A percentile compares a stretch with the other conserved stretches of the same genome.
These are phyloP conservation scores for Heliothis subflexa DNA, from an alignment of 1,140 invertebrate genomes.

Conservation along the genomic window DNA sequence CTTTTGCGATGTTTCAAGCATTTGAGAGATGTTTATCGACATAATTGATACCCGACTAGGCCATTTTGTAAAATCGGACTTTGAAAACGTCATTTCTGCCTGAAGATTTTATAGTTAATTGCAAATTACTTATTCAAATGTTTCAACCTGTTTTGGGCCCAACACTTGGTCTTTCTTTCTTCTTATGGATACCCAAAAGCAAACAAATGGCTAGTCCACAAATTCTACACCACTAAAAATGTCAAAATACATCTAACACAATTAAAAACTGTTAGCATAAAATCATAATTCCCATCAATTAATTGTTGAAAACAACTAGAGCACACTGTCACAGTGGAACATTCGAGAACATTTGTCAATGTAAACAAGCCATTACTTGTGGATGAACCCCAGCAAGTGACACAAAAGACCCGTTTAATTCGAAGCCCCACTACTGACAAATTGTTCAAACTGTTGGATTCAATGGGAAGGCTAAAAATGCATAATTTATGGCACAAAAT, in stretches of 20 bases:
- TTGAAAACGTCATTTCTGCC: no score
- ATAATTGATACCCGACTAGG: no score
- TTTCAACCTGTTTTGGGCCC: not conserved
- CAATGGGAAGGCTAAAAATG: conserved; percentile 18
- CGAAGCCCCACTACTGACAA: conserved; percentile 69
- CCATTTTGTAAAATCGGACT: no score
- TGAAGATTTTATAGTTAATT: not conserved
- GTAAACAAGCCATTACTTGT: conserved; percentile 79
- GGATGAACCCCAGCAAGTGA: conserved; percentile 77
- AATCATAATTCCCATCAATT: conserved; percentile 43
- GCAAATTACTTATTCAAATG: not conserved
- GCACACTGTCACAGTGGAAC: conserved; percentile 10
- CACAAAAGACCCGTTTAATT: conserved; percentile 76
- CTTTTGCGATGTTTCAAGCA: not conserved
- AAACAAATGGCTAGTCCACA: no score
- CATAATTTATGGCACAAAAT: conserved; percentile 13
- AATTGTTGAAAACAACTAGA: conserved; percentile 24
- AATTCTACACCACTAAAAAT: not conserved
- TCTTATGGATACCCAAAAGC: no score
- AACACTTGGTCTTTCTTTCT: no score
- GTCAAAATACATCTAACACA: not conserved
- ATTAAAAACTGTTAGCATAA: not conserved
- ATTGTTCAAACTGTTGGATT: conserved; percentile 60
- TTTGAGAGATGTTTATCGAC: no score
- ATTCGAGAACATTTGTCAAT: conserved; percentile 73